Base-by-base conservation (phyloP, 2,888 invertebrate species). In the Fragum whitleyi region DNA sequence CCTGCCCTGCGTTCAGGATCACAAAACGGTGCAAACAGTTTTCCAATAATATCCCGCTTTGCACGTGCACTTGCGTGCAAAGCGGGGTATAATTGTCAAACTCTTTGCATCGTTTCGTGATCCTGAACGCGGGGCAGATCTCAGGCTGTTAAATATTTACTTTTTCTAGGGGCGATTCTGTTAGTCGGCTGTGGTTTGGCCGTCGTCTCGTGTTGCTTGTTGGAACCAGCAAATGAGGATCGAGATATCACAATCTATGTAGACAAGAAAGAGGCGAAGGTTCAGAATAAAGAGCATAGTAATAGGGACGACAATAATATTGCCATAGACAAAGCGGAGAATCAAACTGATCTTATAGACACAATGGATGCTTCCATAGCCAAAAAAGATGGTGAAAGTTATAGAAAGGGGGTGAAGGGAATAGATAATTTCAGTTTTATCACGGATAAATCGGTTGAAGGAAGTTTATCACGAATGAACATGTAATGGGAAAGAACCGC, bases 161-260 rank as follows among this genome's bases (percentile, higher is more conserved):
- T 23, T 21, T 57, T 57, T 57, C 19, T 19, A 62, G 62, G 62
- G 16, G 36, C 21, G 3, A 32, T 62, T 32, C 36, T 62, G 3
- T 62, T 62, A 23, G 62, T 62, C 32, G 62, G 62, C 6, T 36
- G 62, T 62, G 62, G n/a, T n/a, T 16, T 62, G 29, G 62, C 62
- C 9, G 2, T 62, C 16, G 36, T 36, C 62, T 62, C 62, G 9
- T 62, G 62, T 62, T 62, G 62, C 36, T 19, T 62, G n/a, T n/a
- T 11, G 32, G 19, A 32, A 21, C 62, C 62, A n/a, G 62, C 32
- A 0, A 28, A 59, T 6, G 59, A 26, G 1, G 53, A 19, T 7
- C 28, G 19, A 2, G 28, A 26, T 59, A 26, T 59, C n/a, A 53
- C 59, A 9, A 3, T 59, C 16, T 28, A 28, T 59, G 28, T 59